These are phyloP conservation scores for Electrona antarctica DNA, from an alignment of 2,113 vertebrate genomes.

Conservation along the genomic window DNA sequence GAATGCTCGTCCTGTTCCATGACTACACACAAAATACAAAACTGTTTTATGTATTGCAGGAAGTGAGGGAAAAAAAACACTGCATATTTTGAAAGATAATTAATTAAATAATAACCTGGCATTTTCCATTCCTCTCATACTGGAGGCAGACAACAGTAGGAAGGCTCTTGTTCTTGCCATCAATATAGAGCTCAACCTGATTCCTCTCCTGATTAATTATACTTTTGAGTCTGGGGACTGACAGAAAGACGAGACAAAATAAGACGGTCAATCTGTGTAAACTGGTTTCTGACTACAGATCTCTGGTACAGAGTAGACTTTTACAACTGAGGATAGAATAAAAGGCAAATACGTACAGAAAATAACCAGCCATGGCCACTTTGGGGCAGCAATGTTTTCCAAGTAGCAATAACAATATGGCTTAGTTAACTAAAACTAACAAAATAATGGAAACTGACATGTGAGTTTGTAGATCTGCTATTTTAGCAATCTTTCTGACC, in stretches of 20 bases:
- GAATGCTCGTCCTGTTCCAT: conserved; percentile 48
- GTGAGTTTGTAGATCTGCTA: neutral
- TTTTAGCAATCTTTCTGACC: too few species aligned
- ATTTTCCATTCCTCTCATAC: conserved; percentile 56
- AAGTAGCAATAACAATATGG: neutral
- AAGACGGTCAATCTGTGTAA: too few species aligned
- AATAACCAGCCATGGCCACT: too few species aligned
- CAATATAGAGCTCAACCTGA: conserved; percentile 56
- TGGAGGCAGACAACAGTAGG: conserved; percentile 61
- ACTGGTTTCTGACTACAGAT: too few species aligned
- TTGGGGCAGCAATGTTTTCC: too few species aligned
- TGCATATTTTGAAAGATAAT: too few species aligned
- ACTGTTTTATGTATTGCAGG: too few species aligned
- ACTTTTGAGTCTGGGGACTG: conserved; percentile 57
- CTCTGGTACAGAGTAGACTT: too few species aligned
- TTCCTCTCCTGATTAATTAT: conserved; percentile 21
- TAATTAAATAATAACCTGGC: conserved; percentile 46
- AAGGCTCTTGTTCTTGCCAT: neutral
- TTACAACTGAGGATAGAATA: too few species aligned
- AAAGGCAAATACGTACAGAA: too few species aligned
- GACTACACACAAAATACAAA: conserved; percentile 22
- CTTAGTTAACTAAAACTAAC: neutral
- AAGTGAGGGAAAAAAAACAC: neutral
- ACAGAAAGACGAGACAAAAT: neutral
- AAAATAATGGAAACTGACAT: neutral